Conservation (phyloP, 1,140 invertebrate species). For the Drosophila sechellia region DNA sequence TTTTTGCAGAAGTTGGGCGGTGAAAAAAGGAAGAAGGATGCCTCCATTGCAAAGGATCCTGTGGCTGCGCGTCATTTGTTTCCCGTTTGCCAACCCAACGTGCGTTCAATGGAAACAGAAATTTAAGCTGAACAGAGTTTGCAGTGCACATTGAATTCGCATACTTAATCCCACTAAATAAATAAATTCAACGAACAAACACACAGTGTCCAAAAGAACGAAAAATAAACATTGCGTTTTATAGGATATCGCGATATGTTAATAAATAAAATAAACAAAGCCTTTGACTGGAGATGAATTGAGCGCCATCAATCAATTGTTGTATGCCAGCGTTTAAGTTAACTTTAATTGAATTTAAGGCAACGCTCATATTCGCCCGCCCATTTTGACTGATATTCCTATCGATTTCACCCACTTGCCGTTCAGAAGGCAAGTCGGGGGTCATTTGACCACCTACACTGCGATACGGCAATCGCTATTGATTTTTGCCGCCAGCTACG, state of each 20-base stretch:
- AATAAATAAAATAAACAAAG: not conserved
- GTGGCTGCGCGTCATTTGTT: slow-evolving; percentile 5
- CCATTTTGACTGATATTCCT: slow-evolving; percentile 1
- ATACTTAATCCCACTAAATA: not conserved
- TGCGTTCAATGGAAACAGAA: not conserved
- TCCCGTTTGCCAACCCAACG: not conserved
- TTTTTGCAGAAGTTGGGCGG: slow-evolving; percentile 19
- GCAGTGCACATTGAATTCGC: not conserved
- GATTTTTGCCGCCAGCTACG: slow-evolving; percentile 55
- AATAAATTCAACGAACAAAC: not conserved
- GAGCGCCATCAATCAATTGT: not conserved
- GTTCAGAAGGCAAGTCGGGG: slow-evolving; percentile 21
- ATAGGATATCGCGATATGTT: not conserved
- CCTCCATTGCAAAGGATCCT: not conserved
- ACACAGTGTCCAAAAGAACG: not conserved
- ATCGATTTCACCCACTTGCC: slow-evolving; percentile 56
- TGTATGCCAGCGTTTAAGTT: slow-evolving; percentile 16
- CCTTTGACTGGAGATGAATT: not conserved
- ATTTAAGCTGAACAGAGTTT: not conserved
- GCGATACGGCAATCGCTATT: slow-evolving; percentile 65
- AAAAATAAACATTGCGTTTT: not conserved
- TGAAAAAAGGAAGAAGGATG: slow-evolving; percentile 1
- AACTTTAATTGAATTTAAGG: slow-evolving; percentile 36
- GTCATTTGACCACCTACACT: slow-evolving; percentile 24
- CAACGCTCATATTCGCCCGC: not conserved